Conservation (phyloP, 2,113 vertebrate species). For the Protomyctophum bolini region DNA sequence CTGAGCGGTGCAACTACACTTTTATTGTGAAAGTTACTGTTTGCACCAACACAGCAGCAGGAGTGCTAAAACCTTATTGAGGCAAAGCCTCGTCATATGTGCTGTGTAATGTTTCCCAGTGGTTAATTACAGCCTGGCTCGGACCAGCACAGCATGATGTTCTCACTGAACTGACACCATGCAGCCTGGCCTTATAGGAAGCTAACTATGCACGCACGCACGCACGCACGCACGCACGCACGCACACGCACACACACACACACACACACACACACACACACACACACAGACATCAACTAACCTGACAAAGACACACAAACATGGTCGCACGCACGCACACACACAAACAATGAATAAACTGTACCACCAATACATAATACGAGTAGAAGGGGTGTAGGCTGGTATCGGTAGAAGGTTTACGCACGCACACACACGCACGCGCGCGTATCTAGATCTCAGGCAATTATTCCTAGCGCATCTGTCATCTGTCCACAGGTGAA, state of each 20-base stretch:
- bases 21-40: too few species aligned
- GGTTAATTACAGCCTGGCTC: slow-evolving; percentile 37
- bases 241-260: neutral
- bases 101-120: slow-evolving; percentile 31
- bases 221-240: slow-evolving; percentile 1
- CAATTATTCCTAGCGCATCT: too few species aligned
- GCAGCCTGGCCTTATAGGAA: slow-evolving; percentile 22
- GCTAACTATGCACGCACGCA: slow-evolving; percentile 21
- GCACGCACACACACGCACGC: too few species aligned
- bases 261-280: neutral
- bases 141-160: slow-evolving; percentile 4
- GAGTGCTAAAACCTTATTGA: too few species aligned
- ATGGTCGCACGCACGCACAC: neutral
- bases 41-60: too few species aligned
- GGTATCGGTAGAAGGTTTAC: too few species aligned
- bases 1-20: too few species aligned
- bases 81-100: slow-evolving; percentile 15
- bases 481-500: too few species aligned
- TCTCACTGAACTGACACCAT: neutral
- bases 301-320: neutral
- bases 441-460: too few species aligned
- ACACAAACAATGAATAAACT: too few species aligned
- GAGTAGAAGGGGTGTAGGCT: too few species aligned
- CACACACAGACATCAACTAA: neutral
- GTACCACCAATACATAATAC: too few species aligned